A percentile compares a stretch with the other conserved stretches of the same genome.
phyloP scores from a whole-genome alignment of 2,888 invertebrate genomes.

The Scaptomyza cyrtandrae region DNA sequence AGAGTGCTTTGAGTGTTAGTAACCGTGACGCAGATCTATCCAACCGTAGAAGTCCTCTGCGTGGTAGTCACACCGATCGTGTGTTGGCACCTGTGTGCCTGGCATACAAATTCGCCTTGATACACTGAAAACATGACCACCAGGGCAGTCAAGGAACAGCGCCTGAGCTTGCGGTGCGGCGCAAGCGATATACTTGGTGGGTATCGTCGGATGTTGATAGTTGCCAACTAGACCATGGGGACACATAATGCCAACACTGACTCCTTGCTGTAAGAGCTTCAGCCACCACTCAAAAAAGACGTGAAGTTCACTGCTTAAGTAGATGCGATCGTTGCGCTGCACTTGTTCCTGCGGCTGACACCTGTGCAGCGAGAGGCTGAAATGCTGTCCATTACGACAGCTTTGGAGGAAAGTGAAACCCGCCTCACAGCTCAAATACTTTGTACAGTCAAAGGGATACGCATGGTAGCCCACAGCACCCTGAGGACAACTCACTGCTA shows the following conservation, averaged over 20 bases:
- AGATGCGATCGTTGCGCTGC: conserved; percentile 58
- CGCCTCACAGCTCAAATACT: conserved; percentile 88
- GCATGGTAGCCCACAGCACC: conserved; percentile 86
- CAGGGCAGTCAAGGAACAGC: conserved; percentile 86
- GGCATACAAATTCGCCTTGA: conserved; percentile 85
- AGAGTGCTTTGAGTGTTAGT: conserved; percentile 47
- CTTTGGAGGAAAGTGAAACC: conserved; percentile 86
- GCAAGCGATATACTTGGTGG: conserved; percentile 87
- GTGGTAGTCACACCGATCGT: conserved; percentile 58
- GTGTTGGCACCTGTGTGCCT: conserved; percentile 85
- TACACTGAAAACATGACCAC: conserved; percentile 85
- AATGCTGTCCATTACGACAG: conserved; percentile 87
- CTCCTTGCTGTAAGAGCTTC: conserved; percentile 15
- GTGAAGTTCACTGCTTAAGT: conserved; percentile 38
- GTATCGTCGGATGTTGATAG: conserved; percentile 85
- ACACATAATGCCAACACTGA: conserved; percentile 32
- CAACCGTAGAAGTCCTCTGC: conserved; percentile 19
- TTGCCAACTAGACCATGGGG: conserved; percentile 55
- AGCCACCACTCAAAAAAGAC: conserved; percentile 60
- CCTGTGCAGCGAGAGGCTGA: conserved; percentile 81
- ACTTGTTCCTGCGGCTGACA: conserved; percentile 65
- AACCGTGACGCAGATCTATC: conserved; percentile 61
- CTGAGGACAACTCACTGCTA: conserved; percentile 83
- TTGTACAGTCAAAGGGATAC: conserved; percentile 87
- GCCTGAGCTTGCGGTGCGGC: conserved; percentile 86